phyloP scores from a whole-genome alignment of 2,113 vertebrate genomes.

The Hypanus sabinus region DNA sequence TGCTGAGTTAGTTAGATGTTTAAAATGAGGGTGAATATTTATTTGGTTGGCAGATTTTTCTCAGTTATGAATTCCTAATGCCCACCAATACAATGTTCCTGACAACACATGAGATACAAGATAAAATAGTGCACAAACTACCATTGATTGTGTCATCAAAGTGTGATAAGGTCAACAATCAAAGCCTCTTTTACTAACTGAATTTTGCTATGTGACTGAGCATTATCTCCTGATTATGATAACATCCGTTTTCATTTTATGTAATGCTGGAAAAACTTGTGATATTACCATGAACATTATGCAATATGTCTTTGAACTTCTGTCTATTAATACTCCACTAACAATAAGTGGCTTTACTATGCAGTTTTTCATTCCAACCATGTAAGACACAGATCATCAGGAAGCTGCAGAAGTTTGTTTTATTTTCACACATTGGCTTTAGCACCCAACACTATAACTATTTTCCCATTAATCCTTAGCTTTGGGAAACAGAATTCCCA shows the following conservation, averaged over 20 bases:
- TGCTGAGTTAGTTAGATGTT: not conserved
- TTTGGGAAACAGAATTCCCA: not conserved
- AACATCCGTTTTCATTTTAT: not conserved
- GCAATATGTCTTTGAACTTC: not conserved
- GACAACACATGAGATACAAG: not conserved
- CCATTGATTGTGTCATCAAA: not conserved
- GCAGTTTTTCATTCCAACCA: not conserved
- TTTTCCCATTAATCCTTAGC: not conserved
- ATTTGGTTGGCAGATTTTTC: not conserved
- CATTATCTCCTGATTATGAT: not conserved
- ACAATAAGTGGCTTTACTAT: not conserved
- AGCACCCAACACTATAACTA: not conserved
- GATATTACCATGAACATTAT: not conserved
- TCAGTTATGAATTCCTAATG: not conserved
- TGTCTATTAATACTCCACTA: not conserved
- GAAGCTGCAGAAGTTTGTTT: not conserved
- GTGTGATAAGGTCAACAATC: not conserved
- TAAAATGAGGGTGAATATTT: not conserved
- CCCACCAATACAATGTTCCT: not conserved
- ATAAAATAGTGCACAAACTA: not conserved
- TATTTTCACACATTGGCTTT: conserved; percentile 3
- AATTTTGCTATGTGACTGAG: not conserved
- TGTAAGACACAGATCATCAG: not conserved
- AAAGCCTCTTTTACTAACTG: not conserved
- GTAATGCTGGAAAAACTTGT: not conserved